A percentile compares a stretch with the other conserved stretches of the same genome.
phyloP scores from a whole-genome alignment of 2,888 invertebrate species.

The Caenorhabditis becei region DNA sequence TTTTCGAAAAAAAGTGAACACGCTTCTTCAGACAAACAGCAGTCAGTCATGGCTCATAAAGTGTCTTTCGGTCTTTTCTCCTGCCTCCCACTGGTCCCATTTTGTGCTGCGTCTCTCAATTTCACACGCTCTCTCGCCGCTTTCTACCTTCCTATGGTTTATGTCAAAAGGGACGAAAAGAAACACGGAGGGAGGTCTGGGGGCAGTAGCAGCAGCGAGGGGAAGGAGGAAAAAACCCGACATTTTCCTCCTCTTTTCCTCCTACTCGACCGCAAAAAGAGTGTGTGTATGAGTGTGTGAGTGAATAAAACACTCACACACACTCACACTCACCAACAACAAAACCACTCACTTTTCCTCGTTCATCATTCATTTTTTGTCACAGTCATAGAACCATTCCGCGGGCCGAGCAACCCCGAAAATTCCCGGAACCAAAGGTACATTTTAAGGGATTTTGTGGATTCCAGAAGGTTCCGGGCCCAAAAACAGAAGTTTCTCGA shows the following conservation, averaged over 20 bases:
- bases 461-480: too few species aligned
- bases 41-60: conserved; percentile 15
- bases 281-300: conserved; percentile 43
- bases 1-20: conserved; percentile 4
- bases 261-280: conserved; percentile 58
- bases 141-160: conserved; percentile 15
- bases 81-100: conserved; percentile 1
- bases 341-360: conserved; percentile 33
- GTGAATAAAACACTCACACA: conserved; percentile 40
- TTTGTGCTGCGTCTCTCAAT: neutral
- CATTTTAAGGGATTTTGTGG: too few species aligned
- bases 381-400: neutral
- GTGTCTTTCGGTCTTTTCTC: conserved; percentile 7
- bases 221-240: conserved; percentile 29
- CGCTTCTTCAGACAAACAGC: neutral
- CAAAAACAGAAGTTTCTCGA: too few species aligned
- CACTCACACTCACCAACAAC: conserved; percentile 15
- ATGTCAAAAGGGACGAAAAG: conserved; percentile 27
- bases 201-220: conserved; percentile 13
- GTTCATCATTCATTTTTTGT: neutral
- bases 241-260: conserved; percentile 46
- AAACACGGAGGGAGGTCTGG: conserved; percentile 16
- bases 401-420: neutral
- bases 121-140: neutral
- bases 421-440: too few species aligned